Base-by-base conservation (phyloP, 2,113 vertebrate genomes). In the Cisticola juncidis region DNA sequence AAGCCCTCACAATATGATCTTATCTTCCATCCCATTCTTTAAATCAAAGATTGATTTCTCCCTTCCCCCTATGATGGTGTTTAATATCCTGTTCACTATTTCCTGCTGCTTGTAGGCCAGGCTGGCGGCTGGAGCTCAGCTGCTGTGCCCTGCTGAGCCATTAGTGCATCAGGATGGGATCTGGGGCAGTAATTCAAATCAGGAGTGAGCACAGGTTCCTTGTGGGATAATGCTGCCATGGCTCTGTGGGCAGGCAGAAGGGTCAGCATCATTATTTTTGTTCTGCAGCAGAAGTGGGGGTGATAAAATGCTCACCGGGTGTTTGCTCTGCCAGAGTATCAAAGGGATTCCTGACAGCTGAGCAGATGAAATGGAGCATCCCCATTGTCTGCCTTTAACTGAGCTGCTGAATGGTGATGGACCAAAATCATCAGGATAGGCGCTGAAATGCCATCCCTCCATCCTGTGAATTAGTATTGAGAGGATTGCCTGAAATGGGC, bases 61-160 rank as follows among this genome's bases (percentile, higher is more conserved):
- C 77, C 56, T 83, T 58, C 23, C 42, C 54, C 45, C 31, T 31
- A 5, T 24, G 58, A 57, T 14, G 36, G 61, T 90, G 35, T 91
- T 95, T 88, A 77, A 96, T 72, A 80, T 73, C 81, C 69, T 88
- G 80, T 50, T 95, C 51, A 11, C 60, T 60, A 2, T 87, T 97
- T 84, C 47, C 35, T 56, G 5, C 33, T 24, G 38, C 71, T 40
- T 60, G 4, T 23, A 26, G 72, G 85, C 44, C 54, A n/a, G 69
- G 77, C 80, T 96, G 94, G 42, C 6, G 21, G 11, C 57, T 73
- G 86, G 88, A 93, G 82, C 96, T 94, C 97, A 94, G 95, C 97
- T 97, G 97, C 93, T 4, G 6, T 14, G 5, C 91, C 65, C 80
- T 19, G 5, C 51, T 70, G 91, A 85, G 95, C 56, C 9, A 40